Evolutionary conservation across 2,888 invertebrate species (phyloP), one percentile per base, ranked within the genome.

Genomic region (Clanis bilineata): DNA sequence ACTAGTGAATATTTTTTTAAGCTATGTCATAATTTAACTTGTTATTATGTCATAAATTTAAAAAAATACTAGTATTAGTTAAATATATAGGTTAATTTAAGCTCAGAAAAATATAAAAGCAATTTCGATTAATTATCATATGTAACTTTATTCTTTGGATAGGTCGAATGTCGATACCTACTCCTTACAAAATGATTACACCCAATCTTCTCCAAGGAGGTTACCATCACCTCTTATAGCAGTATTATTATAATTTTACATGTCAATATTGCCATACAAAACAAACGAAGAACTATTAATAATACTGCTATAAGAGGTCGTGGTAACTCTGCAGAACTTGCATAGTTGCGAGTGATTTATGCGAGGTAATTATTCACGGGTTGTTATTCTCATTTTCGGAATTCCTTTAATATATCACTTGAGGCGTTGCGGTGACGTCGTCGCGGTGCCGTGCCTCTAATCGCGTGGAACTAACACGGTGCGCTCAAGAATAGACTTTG

Each of bases 401-500:
- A 45, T 56, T 55, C 57, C 44, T 15, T 3, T 57, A 64, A 58
- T 64, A 64, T 58, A 68, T 68, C 67, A 67, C 59, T 56, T 57
- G 38, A 61, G 57, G 43, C 59, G 60, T 60, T 57, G 60, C 18
- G 59, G 62, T 67, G 67, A 69, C 70, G 67, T 64, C 65, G 32
- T 64, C 60, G 60, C 32, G 59, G 58, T 60, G 63, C 61, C 62
- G 59, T 39, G 22, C 62, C 62, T 68, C 65, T 69, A 71, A 71
- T 71, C 63, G 63, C 57, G 61, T 59, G 62, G 61, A 57, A 61
- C 61, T 55, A 61, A 58, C 55, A 56, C 56, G 57, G 43, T 55
- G 32, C 45, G 54, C 25, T 54, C 18, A 39, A 32, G 56, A 22
- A 25, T 38, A 36, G n/a, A 12, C 12, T 9, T 4, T 41, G 41